A percentile compares a stretch with the other conserved stretches of the same genome.
These are phyloP conservation scores for Syncerus caffer DNA, from an alignment of 2,797 vertebrate genomes.

Conservation along the genomic window DNA sequence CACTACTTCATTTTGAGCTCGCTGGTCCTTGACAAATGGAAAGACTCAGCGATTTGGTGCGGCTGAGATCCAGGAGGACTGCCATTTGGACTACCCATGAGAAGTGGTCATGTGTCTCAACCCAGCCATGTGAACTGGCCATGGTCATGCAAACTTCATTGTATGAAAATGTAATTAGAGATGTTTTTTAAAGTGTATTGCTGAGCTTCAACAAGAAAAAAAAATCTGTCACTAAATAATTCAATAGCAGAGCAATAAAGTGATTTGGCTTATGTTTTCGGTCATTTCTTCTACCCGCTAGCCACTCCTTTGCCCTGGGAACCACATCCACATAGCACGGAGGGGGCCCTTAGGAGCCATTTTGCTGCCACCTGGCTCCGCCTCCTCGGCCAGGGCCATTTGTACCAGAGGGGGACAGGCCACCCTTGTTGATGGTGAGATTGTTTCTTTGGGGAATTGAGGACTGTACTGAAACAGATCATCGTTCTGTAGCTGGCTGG, in stretches of 20 bases:
- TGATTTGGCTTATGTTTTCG: not conserved
- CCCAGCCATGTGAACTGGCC: not conserved
- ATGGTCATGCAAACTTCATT: not conserved
- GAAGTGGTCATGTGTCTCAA: not conserved
- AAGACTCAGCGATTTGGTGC: not conserved
- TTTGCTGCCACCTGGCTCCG: not conserved
- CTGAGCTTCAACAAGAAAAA: not conserved
- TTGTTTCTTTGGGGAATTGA: not conserved
- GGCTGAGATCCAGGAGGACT: not conserved
- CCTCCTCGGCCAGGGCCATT: not conserved
- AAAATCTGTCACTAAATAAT: not conserved
- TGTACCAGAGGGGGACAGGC: not conserved
- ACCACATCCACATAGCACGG: not conserved
- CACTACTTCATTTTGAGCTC: constrained; percentile 5
- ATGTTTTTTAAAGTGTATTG: not conserved
- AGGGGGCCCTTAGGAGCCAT: not conserved
- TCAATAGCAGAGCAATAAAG: not conserved
- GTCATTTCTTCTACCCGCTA: not conserved
- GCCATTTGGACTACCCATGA: not conserved
- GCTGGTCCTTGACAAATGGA: not conserved
- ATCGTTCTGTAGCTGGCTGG: not conserved
- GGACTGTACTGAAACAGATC: not conserved
- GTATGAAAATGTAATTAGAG: not conserved
- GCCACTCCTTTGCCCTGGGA: not conserved
- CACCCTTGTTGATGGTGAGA: not conserved